phyloP scores from a whole-genome alignment of 1,140 invertebrate species.

The Chironomus striatipennis region DNA sequence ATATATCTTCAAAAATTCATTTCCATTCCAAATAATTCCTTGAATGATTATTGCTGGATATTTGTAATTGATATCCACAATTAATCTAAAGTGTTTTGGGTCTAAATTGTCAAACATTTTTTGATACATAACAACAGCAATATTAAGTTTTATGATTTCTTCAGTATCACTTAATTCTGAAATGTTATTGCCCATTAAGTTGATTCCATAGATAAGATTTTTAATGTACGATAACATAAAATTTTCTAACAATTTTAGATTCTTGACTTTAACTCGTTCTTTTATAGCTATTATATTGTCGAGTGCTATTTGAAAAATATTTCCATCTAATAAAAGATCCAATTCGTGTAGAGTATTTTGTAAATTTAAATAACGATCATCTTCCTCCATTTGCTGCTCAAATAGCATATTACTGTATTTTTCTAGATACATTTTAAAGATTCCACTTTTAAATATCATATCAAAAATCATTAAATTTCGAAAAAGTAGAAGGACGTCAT shows the following conservation, averaged over 20 bases:
- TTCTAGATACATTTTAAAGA: constrained; percentile 30
- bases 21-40: constrained; percentile 33
- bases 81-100: constrained; percentile 62
- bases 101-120: constrained; percentile 70
- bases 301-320: constrained; percentile 55
- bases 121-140: constrained; percentile 60
- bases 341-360: constrained; percentile 29
- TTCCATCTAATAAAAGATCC: constrained; percentile 48
- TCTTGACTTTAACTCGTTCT: constrained; percentile 50
- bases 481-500: constrained; percentile 30
- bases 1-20: constrained; percentile 19
- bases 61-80: constrained; percentile 69
- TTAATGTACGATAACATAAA: constrained; percentile 65
- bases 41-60: constrained; percentile 29
- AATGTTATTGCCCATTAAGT: constrained; percentile 46
- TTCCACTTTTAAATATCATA: constrained; percentile 31
- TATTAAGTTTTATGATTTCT: constrained; percentile 62
- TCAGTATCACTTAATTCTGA: constrained; percentile 48
- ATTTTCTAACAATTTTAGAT: constrained; percentile 51
- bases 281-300: constrained; percentile 57
- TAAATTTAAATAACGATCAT: constrained; percentile 25
- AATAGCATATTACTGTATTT: constrained; percentile 34
- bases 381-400: constrained; percentile 9
- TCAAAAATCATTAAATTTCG: constrained; percentile 33
- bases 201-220: constrained; percentile 53